Conservation (phyloP, 2,888 invertebrate genomes). For the Neelides folsomi region DNA sequence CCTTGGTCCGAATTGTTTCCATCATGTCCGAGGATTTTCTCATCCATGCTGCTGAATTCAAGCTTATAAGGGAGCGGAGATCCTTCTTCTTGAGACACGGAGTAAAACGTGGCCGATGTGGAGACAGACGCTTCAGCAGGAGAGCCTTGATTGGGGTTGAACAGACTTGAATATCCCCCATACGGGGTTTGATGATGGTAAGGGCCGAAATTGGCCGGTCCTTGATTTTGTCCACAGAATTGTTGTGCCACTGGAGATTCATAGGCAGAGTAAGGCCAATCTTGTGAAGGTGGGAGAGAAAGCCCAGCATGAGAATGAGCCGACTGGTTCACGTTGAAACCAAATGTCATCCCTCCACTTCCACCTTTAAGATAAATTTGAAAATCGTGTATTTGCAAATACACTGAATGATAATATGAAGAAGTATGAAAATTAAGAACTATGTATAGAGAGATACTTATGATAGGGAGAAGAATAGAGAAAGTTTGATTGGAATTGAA, state of each 20-base stretch:
- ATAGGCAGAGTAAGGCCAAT: background rate
- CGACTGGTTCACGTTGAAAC: no score
- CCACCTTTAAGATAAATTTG: no score
- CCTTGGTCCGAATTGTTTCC: conserved; percentile 15
- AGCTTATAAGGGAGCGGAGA: conserved; percentile 22
- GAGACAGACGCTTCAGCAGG: background rate
- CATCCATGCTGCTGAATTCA: conserved; percentile 26
- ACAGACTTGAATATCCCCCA: conserved; percentile 4
- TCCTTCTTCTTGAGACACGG: conserved; percentile 17
- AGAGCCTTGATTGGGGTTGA: conserved; percentile 3
- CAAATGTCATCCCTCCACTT: no score
- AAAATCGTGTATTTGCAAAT: no score
- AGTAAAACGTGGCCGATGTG: conserved; percentile 18
- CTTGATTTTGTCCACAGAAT: background rate
- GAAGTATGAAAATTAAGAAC: no score
- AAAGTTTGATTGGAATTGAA: no score
- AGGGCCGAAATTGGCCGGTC: background rate
- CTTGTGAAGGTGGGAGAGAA: no score
- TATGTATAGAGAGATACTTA: no score
- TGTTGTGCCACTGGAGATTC: background rate
- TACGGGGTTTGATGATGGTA: conserved; percentile 28
- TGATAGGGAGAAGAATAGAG: no score
- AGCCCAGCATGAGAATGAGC: no score
- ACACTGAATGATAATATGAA: no score
- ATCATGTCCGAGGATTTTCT: conserved; percentile 23